These are phyloP conservation scores for Pyrocephalus nanus DNA, from an alignment of 2,797 vertebrate species.

Conservation along the genomic window DNA sequence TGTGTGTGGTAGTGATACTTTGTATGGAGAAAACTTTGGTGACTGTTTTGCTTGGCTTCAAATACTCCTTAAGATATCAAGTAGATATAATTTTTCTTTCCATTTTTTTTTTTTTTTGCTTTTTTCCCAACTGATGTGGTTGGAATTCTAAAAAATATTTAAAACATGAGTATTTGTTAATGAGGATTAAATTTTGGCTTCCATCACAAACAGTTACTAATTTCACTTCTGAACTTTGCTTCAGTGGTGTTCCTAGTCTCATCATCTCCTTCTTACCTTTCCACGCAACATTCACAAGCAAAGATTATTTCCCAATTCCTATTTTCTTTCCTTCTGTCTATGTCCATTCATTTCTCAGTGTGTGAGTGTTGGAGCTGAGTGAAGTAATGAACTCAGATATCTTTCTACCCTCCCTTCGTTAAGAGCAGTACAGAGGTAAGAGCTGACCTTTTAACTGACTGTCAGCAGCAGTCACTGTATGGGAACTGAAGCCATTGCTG, in stretches of 20 bases:
- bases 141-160: conserved; percentile 5
- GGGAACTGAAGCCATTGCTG: neutral
- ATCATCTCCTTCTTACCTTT: neutral
- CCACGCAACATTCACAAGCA: neutral
- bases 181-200: neutral
- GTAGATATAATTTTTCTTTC: neutral
- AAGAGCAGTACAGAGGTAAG: neutral
- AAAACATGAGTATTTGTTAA: neutral
- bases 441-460: neutral
- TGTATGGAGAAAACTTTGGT: neutral
- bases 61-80: neutral
- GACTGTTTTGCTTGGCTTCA: neutral
- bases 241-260: neutral
- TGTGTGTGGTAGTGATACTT: neutral
- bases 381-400: neutral
- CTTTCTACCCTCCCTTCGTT: neutral
- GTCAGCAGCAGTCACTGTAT: neutral
- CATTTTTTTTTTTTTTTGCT: neutral
- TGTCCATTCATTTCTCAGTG: neutral
- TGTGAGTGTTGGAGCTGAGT: neutral
- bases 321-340: neutral
- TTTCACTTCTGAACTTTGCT: neutral
- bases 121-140: accelerated
- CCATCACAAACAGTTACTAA: neutral
- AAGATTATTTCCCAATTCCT: neutral